phyloP scores from a whole-genome alignment of 2,797 vertebrate genomes.

The Dicrostonyx torquatus region DNA sequence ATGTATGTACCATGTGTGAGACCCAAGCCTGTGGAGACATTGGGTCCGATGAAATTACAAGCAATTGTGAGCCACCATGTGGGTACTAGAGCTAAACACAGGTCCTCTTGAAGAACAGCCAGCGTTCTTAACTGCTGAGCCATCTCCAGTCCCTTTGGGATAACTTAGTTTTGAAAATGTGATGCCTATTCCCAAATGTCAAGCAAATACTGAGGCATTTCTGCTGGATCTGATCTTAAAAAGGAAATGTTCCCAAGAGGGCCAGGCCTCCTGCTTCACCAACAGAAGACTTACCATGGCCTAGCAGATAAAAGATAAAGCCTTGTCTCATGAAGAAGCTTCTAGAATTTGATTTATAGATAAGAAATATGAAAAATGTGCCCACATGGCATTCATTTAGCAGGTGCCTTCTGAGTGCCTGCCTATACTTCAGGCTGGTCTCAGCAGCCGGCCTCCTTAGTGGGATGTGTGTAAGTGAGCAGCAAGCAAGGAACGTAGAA shows the following conservation, averaged over 20 bases:
- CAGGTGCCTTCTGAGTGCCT: not conserved
- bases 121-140: too few relatives aligned
- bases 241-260: not conserved
- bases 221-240: conserved; percentile 9
- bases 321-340: not conserved
- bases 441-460: not conserved
- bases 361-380: not conserved
- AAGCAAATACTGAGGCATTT: conserved; percentile 31
- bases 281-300: not conserved
- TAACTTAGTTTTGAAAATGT: conserved; percentile 49
- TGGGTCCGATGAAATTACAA: not conserved
- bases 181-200: conserved; percentile 14
- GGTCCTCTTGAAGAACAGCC: not conserved
- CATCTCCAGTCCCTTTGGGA: not conserved
- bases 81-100: not conserved
- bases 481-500: not conserved
- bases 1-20: not conserved
- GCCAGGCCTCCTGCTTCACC: not conserved
- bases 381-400: not conserved
- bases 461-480: not conserved
- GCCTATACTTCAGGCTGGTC: not conserved
- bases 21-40: not conserved
- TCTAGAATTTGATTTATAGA: not conserved
- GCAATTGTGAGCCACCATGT: not conserved
- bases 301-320: not conserved